Base-by-base conservation (phyloP, 92 coral and sea anemone genomes). In the Metridium senile region DNA sequence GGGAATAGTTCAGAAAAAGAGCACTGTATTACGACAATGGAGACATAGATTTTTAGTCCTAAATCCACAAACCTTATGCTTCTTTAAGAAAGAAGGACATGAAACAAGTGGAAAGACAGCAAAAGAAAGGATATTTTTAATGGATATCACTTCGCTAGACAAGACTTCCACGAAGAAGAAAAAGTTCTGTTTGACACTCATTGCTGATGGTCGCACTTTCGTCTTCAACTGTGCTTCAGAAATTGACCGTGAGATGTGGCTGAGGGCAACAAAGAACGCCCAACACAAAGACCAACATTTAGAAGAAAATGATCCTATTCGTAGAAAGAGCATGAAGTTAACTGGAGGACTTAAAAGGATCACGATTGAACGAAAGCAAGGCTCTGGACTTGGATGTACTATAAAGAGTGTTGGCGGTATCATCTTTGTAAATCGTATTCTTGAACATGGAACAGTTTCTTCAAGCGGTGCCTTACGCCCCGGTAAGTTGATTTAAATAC, bases 351-450 rank as follows among this genome's bases (percentile, higher is more conserved):
- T 96, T 25, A 93, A 96, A 68, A 57, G 99, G 65, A 62, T 96
- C 18, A 89, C 90, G 16, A 88, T 96, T 31, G 92, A 81, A 35
- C 87, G 93, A 56, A 88, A 87, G 56, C 87, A 82, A 39, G 94
- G 92, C 0, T 86, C 86, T 26, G 99, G 99, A 9, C 85, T 96
- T 0, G 99, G 99, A 0, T 93, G 97, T 46, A 86, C 97, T 8
- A 96, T 96, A n/a, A 96, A 93, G 67, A 87, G 89, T 65, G 94
- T 96, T 46, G 97, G 93, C 11, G 99, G 99, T 13, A 84, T 90
- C 27, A 93, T 96, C 52, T 93, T 96, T 56, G 99, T 96, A 17
- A 96, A 89, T 47, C 88, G 99, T 9, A 96, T 96, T 58, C 79
- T 96, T 17, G 99, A 96, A 51, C 93, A 93, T 23, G 99, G 99